Evolutionary conservation across 2,797 vertebrate genomes (phyloP).

Genomic region (Fratercula arctica): DNA sequence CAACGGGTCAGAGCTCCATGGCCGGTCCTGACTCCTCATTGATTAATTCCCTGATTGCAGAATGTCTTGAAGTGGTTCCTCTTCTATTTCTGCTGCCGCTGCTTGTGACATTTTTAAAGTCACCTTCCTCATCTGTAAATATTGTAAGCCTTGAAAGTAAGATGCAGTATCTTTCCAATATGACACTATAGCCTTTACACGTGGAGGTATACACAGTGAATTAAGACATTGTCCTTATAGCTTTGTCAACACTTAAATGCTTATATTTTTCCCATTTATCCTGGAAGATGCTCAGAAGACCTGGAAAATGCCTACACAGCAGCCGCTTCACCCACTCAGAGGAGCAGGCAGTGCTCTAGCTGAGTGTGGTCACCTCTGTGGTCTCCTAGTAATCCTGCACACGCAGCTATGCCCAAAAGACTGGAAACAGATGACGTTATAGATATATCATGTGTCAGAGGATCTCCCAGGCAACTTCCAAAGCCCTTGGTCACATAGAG

Average conservation of each 20-base stretch:
- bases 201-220: neutral
- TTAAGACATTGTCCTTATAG: neutral
- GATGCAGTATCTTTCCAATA: neutral
- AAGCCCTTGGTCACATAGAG: neutral
- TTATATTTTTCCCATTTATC: neutral
- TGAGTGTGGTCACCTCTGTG: neutral
- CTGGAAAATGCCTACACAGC: neutral
- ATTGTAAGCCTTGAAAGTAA: neutral
- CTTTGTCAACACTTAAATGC: neutral
- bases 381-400: neutral
- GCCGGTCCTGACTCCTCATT: neutral
- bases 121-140: neutral
- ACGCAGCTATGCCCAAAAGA: neutral
- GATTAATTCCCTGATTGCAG: neutral
- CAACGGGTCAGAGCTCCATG: neutral
- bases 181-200: neutral
- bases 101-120: neutral
- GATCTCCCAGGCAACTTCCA: neutral
- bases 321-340: rapidly evolving
- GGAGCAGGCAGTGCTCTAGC: neutral
- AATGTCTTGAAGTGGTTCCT: neutral
- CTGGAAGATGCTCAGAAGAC: neutral
- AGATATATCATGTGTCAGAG: neutral
- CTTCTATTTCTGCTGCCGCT: neutral
- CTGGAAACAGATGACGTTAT: neutral